phyloP scores from a whole-genome alignment of 2,113 vertebrate genomes.

The Nematolebias whitei region DNA sequence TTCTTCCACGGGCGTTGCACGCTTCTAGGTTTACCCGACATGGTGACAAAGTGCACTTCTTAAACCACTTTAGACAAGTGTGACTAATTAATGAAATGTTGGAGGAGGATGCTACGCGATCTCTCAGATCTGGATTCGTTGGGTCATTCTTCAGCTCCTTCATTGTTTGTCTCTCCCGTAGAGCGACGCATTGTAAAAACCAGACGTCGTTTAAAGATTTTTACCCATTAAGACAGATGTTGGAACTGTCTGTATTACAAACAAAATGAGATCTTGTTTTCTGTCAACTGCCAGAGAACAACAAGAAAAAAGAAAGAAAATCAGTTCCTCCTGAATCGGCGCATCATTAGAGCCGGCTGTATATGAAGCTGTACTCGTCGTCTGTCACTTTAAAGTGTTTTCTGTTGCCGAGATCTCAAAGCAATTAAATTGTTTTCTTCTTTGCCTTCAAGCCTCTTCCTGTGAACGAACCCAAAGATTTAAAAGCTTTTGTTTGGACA shows the following conservation, averaged over 20 bases:
- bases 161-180: neutral
- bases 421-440: conserved; percentile 34
- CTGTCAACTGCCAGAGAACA: conserved; percentile 28
- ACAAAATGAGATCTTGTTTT: conserved; percentile 10
- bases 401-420: conserved; percentile 1
- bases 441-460: conserved; percentile 8
- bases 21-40: conserved; percentile 31
- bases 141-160: neutral
- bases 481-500: neutral
- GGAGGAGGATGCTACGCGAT: conserved; percentile 9
- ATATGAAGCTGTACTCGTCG: conserved; percentile 23
- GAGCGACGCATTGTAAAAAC: neutral
- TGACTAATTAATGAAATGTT: conserved; percentile 36
- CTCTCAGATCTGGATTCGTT: conserved; percentile 5
- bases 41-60: conserved; percentile 8
- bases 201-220: neutral
- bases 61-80: conserved; percentile 15
- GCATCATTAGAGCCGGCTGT: conserved; percentile 24
- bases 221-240: conserved; percentile 24
- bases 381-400: conserved; percentile 7
- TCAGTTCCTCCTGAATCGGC: conserved; percentile 22
- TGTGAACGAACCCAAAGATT: neutral
- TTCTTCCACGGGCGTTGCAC: conserved; percentile 4
- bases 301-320: conserved; percentile 2
- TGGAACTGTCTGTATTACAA: neutral